Percentiles rank a stretch among this genome's conserved stretches.
Conservation (phyloP, 2,113 vertebrate species). For the Thalassoma bifasciatum region DNA sequence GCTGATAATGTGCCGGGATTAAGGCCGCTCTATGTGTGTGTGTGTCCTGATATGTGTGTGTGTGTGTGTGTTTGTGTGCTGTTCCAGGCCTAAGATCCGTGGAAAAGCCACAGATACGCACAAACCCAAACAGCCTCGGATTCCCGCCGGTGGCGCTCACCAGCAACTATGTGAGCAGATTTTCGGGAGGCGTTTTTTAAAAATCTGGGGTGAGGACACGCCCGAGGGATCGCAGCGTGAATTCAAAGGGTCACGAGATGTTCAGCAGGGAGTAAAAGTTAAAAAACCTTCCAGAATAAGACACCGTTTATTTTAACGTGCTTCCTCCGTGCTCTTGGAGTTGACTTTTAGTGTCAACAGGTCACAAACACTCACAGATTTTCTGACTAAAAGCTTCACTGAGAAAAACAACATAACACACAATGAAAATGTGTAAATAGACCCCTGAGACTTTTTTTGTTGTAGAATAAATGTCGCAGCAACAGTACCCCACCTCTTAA, state of each 20-base stretch:
- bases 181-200: neutral
- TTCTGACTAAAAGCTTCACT: neutral
- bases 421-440: constrained; percentile 1
- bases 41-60: neutral
- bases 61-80: constrained; percentile 15
- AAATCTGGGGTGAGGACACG: neutral
- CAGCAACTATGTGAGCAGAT: constrained; percentile 9
- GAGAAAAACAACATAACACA: neutral
- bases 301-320: too few relatives aligned
- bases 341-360: neutral
- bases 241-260: neutral
- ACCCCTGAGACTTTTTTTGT: too few relatives aligned
- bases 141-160: neutral
- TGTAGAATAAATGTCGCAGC: too few relatives aligned
- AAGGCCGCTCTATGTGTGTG: constrained; percentile 41
- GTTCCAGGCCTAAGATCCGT: constrained; percentile 28
- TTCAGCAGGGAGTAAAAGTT: neutral
- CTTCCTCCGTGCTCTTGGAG: too few relatives aligned
- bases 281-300: neutral
- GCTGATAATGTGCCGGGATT: constrained; percentile 73
- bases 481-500: too few relatives aligned
- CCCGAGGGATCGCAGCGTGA: neutral
- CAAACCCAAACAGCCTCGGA: constrained; percentile 5
- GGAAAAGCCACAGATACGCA: constrained; percentile 41
- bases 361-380: neutral